phyloP scores from a whole-genome alignment of 2,888 invertebrate species.

The Thymelicus acteon region DNA sequence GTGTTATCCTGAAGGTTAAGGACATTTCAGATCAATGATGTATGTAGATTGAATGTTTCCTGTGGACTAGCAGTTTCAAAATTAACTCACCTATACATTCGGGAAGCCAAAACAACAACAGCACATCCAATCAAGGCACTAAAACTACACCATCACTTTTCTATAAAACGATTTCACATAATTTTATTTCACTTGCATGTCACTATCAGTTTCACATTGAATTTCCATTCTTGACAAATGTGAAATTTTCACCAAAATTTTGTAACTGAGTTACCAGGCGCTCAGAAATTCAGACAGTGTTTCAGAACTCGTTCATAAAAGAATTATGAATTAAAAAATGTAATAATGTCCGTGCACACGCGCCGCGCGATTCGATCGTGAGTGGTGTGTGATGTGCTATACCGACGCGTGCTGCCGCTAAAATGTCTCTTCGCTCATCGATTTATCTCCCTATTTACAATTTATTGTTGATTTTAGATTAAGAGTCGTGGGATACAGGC shows the following conservation, averaged over 20 bases:
- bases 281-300: conserved; percentile 1
- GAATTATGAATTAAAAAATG: conserved; percentile 35
- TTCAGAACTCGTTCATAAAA: conserved; percentile 25
- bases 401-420: conserved; percentile 48
- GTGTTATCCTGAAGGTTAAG: no score
- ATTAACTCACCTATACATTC: conserved; percentile 28
- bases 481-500: conserved; percentile 1
- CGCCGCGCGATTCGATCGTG: conserved; percentile 41
- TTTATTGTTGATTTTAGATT: conserved; percentile 31
- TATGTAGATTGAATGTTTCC: no score
- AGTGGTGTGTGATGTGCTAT: conserved; percentile 30
- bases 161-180: conserved; percentile 22
- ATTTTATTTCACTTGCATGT: conserved; percentile 3
- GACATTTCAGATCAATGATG: no score
- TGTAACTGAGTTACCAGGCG: conserved; percentile 10
- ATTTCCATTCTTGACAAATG: not conserved
- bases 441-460: conserved; percentile 30
- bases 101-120: not conserved
- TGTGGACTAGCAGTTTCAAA: no score
- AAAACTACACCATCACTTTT: not conserved
- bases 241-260: not conserved
- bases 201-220: not conserved
- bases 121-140: not conserved
- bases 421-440: conserved; percentile 45
- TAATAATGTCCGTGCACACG: conserved; percentile 43